Evolutionary conservation across 2,797 vertebrate genomes (phyloP), one percentile per base, ranked within the genome.

Genomic region (Aphelocoma californica): DNA sequence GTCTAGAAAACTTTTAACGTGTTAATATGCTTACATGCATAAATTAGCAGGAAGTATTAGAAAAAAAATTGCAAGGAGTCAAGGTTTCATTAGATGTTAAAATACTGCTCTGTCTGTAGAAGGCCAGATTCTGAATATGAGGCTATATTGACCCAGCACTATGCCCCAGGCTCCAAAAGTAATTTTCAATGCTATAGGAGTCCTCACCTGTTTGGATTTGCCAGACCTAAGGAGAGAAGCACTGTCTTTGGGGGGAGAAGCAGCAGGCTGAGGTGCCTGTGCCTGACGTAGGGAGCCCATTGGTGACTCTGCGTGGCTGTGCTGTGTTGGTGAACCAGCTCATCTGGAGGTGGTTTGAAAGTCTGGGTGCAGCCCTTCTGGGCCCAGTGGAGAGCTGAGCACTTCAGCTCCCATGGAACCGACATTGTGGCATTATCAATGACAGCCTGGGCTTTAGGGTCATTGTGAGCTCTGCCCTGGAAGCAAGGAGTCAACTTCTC

Each of bases 261-360:
- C 62, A 58, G 54, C 25, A 26, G 1, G 2, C n/a, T 47, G 28
- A 61, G 19, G 34, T 47, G 48, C 10, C 23, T 24, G 3, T 40
- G 15, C 48, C 21, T 40, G n/a, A 16, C 0, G 0, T 2, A 32
- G 38, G 16, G 44, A 45, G 19, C 21, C 18, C 12, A 6, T 1
- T 23, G 32, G 17, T 36, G 31, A 56, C 65, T 66, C 57, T n/a
- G 21, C 0, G 0, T 14, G 58, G 29, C 28, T 34, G 31, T 31
- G n/a, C 29, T 62, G 32, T 19, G 10, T 6, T 44, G 66, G 36
- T 77, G 77, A 58, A 24, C 38, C 36, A 34, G 31, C 12, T 69
- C 38, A 12, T 16, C n/a, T 40, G 71, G 32, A 66, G n/a, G 29
- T 20, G 44, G 9, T 50, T 16, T 65, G 60, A 54, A 34, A 20